These are phyloP conservation scores for Origma solitaria DNA, from an alignment of 2,113 vertebrate genomes.

Conservation along the genomic window DNA sequence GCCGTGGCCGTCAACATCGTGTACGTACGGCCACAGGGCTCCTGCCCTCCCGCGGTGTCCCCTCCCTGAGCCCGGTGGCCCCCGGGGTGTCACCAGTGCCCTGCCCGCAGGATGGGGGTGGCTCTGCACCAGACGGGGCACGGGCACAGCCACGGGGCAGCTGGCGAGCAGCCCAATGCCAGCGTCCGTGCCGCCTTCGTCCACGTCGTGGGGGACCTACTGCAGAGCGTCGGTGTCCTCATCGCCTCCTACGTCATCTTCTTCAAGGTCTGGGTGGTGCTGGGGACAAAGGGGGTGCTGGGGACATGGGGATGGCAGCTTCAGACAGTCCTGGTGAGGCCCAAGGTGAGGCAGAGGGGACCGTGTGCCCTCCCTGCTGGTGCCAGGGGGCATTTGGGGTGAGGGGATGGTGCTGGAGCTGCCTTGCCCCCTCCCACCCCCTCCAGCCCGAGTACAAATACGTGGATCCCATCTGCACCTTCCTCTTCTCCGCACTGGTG, in stretches of 20 bases:
- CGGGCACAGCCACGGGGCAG: slow-evolving; percentile 35
- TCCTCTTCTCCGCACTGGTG: slow-evolving; percentile 87
- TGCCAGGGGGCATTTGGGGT: neutral
- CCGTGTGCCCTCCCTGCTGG: fast-evolving
- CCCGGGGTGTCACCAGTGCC: fast-evolving
- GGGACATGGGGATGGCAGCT: fast-evolving
- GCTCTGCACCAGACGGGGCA: slow-evolving; percentile 84
- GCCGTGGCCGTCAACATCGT: slow-evolving; percentile 84
- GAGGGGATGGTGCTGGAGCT: fast-evolving
- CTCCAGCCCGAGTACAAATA: slow-evolving; percentile 85
- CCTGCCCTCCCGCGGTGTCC: fast-evolving
- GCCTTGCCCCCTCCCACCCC: neutral
- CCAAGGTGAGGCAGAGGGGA: fast-evolving
- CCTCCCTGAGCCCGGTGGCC: fast-evolving
- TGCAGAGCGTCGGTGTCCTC: slow-evolving; percentile 86
- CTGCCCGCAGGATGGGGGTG: slow-evolving; percentile 79
- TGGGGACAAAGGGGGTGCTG: neutral
- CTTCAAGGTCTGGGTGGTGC: slow-evolving; percentile 72
- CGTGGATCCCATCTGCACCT: slow-evolving; percentile 89
- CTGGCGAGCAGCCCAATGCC: slow-evolving; percentile 57
- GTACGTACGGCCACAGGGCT: slow-evolving; percentile 26
- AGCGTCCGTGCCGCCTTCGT: slow-evolving; percentile 88
- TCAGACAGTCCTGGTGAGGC: neutral
- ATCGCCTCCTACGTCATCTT: slow-evolving; percentile 83
- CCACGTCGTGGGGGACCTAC: slow-evolving; percentile 86